Conservation (phyloP, 2,797 vertebrate genomes). For the Pangasius krempfi region DNA sequence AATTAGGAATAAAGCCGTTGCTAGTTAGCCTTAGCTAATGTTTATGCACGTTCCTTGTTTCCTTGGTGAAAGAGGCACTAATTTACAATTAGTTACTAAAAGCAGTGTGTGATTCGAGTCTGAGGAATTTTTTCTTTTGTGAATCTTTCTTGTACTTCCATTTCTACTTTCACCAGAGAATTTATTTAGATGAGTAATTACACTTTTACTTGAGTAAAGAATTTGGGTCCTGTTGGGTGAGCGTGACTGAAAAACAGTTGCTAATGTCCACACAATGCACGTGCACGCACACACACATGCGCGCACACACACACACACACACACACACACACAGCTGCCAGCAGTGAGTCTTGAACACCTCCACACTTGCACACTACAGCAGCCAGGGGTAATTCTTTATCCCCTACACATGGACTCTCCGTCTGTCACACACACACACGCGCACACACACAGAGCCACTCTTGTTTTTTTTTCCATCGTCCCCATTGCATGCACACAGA, state of each 20-base stretch:
- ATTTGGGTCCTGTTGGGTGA: neutral
- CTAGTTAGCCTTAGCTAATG: neutral
- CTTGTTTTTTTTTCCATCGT: neutral
- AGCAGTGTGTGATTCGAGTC: neutral
- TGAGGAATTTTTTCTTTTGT: neutral
- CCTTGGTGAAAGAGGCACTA: neutral
- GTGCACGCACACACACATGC: neutral
- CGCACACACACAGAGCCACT: constrained; percentile 15
- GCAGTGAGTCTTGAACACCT: constrained; percentile 24
- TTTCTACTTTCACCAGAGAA: neutral
- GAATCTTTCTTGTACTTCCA: neutral
- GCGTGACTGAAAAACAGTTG: neutral
- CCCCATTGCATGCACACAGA: neutral
- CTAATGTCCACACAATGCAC: neutral
- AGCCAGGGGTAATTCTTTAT: constrained; percentile 33
- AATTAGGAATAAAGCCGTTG: neutral
- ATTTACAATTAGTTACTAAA: neutral
- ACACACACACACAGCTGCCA: constrained; percentile 14
- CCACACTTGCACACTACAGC: constrained; percentile 14
- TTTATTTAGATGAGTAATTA: neutral
- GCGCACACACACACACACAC: neutral
- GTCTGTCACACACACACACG: constrained; percentile 6
- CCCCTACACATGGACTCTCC: constrained; percentile 5
- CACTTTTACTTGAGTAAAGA: neutral
- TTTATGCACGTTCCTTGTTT: neutral